Conservation (phyloP, 2,888 invertebrate species). For the Xanthia togata region DNA sequence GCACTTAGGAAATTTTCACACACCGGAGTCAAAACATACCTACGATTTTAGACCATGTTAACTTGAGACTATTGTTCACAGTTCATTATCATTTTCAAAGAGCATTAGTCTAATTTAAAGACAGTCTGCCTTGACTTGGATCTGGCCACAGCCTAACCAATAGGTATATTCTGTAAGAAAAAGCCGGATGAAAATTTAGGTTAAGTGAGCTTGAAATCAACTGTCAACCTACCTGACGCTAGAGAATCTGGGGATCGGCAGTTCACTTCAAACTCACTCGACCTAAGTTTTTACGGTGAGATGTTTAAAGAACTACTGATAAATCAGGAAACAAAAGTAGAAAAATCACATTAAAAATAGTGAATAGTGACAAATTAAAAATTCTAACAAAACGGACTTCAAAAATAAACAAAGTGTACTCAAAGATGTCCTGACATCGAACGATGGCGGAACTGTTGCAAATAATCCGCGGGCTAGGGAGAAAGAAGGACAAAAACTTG, state of each 20-base stretch:
- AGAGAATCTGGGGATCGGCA: neutral
- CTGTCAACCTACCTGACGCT: too few species aligned
- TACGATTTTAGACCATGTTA: too few species aligned
- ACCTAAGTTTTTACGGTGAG: neutral
- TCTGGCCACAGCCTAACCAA: neutral
- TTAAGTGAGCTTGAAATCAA: too few species aligned
- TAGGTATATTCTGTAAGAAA: neutral
- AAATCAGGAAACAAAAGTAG: neutral
- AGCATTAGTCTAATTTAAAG: neutral
- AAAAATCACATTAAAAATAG: neutral
- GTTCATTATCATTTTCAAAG: too few species aligned
- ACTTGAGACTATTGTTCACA: too few species aligned
- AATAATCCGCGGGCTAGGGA: conserved; percentile 64
- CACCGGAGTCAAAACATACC: too few species aligned
- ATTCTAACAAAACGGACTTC: neutral
- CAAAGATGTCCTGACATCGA: conserved; percentile 45
- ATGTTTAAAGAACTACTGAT: neutral
- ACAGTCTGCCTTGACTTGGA: neutral
- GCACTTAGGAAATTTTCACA: too few species aligned
- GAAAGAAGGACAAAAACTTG: conserved; percentile 61
- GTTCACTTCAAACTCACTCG: neutral
- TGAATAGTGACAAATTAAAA: neutral
- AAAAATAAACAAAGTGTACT: conserved; percentile 5
- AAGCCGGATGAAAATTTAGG: too few species aligned
- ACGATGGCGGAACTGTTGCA: conserved; percentile 74